Evolutionary conservation across 1,140 invertebrate species (phyloP), one percentile per base, ranked within the genome.

Genomic region (Conus ventricosus): DNA sequence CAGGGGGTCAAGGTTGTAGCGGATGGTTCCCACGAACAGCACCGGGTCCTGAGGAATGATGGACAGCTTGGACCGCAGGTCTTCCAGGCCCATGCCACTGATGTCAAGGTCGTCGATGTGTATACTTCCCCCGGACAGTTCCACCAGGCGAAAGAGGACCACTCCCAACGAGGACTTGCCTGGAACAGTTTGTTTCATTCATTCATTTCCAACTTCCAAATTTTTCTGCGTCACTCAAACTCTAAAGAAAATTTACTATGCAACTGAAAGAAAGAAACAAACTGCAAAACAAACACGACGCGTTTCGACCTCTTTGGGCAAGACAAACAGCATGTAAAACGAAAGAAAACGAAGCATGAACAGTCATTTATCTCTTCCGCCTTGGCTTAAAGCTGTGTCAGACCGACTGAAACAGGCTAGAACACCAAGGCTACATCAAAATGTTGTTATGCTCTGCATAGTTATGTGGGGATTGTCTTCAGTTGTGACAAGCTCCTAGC

Each of bases 1-100:
- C 89, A 96, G 96, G 13, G 97, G 97, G 94, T 97, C 97, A 23
- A 97, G 92, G 93, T 97, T 97, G 84, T 94, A 94, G 80, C 95
- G 93, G 5, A 96, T 83, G 84, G 95, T 94, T 60, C 95, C 95
- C 23, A 93, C 92, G 91, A 96, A 96, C 23, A 96, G 89, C 20
- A 95, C 94, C n/a, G 95, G 95, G 88, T 94, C 97, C 95, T 95
- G 95, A n/a, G 95, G 94, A 85, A 95, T 95, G 71, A 95, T 95
- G 51, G 95, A 93, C 39, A 95, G 87, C n/a, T 92, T 93, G 53
- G 93, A 93, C 82, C 95, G 87, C 4, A 95, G 92, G 83, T 94
- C 93, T 67, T 95, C 90, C 20, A 95, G 91, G 27, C 93, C 92
- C n/a, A 95, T 91, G 20, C 87, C 90, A 39, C 88, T 90, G 53